A percentile compares a stretch with the other conserved stretches of the same genome.
These are phyloP conservation scores for Molanna angustata DNA, from an alignment of 2,888 invertebrate species.

Conservation along the genomic window DNA sequence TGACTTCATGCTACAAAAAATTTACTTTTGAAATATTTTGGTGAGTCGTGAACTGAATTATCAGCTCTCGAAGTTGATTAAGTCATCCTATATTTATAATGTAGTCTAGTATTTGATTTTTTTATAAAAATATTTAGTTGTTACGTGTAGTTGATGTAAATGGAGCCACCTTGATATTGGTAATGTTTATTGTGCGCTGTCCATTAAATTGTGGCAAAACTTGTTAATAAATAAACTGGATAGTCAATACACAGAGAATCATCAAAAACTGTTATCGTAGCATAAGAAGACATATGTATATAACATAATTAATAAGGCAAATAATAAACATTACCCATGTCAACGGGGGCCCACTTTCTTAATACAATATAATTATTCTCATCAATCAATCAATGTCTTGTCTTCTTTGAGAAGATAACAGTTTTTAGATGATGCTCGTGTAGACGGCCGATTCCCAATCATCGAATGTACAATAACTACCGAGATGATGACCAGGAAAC, in stretches of 20 bases:
- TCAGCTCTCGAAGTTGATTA: background rate
- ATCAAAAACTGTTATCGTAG: constrained; percentile 7
- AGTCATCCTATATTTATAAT: background rate
- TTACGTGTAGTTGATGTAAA: no score
- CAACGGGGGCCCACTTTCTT: no score
- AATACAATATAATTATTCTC: background rate
- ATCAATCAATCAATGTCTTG: background rate
- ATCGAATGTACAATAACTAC: no score
- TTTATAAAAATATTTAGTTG: no score
- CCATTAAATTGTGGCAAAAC: no score
- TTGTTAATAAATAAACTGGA: background rate
- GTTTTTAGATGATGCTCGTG: constrained; percentile 20
- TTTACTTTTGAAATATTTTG: no score
- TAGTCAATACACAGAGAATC: background rate
- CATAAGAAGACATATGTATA: constrained; percentile 9
- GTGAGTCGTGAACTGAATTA: no score
- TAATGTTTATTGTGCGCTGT: constrained; percentile 7
- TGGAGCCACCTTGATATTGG: constrained; percentile 13
- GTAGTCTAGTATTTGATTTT: background rate
- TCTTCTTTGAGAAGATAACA: constrained; percentile 12
- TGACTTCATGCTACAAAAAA: no score
- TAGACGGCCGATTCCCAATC: no score
- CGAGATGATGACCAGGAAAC: no score
- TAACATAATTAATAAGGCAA: background rate
- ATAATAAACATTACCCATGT: constrained; percentile 17